These are phyloP conservation scores for Phalacrocorax pelagicus DNA, from an alignment of 2,113 vertebrate species.

Conservation along the genomic window DNA sequence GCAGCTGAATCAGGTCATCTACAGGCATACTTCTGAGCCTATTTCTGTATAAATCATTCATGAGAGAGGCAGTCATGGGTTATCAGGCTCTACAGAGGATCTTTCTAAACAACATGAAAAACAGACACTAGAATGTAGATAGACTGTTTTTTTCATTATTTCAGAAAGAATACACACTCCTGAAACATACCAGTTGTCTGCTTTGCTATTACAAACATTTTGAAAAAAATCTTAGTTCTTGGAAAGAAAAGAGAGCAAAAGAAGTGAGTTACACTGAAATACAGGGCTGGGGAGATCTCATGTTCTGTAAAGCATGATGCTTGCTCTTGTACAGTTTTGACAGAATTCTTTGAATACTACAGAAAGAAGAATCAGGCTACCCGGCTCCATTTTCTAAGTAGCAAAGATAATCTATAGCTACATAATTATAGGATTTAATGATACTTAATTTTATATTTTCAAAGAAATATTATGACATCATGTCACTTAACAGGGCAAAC, in stretches of 20 bases:
- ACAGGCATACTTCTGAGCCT: background rate
- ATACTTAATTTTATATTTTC: slow-evolving; percentile 48
- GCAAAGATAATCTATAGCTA: slow-evolving; percentile 27
- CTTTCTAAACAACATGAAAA: background rate
- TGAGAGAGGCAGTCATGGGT: background rate
- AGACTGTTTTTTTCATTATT: background rate
- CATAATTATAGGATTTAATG: slow-evolving; percentile 11
- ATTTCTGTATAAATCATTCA: background rate
- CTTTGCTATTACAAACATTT: background rate
- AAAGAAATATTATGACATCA: slow-evolving; percentile 40
- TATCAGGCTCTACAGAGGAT: background rate
- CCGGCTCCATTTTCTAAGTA: background rate
- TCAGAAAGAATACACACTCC: background rate
- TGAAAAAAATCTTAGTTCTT: background rate
- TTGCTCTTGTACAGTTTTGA: background rate
- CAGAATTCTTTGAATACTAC: background rate
- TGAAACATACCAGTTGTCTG: background rate
- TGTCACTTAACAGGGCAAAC: slow-evolving; percentile 21
- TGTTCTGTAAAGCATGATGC: background rate
- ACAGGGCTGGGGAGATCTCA: background rate
- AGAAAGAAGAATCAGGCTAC: background rate
- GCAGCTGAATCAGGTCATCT: background rate
- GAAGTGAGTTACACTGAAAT: background rate
- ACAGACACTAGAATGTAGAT: background rate
- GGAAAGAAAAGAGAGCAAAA: background rate